Evolutionary conservation across 2,797 vertebrate genomes (phyloP).

Genomic region (Jordanella pulchra): DNA sequence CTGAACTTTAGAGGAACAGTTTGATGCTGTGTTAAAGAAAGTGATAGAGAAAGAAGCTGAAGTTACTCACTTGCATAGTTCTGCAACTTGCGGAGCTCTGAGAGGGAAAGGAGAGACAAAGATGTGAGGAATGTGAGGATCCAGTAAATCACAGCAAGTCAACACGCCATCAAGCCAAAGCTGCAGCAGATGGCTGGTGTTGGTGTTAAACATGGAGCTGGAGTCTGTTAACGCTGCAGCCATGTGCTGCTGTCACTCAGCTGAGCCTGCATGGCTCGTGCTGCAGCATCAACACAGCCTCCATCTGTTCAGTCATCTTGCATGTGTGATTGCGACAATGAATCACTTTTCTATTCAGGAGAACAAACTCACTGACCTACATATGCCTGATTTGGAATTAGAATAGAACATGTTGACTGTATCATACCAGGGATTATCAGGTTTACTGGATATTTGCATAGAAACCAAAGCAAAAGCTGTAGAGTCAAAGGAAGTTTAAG

Average conservation of each 20-base stretch:
- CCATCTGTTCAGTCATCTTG: constrained; percentile 56
- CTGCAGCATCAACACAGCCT: constrained; percentile 41
- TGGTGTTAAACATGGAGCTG: constrained; percentile 40
- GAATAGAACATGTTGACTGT: constrained; percentile 10
- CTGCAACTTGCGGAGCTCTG: constrained; percentile 82
- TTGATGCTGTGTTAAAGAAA: too few species aligned
- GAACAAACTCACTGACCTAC: constrained; percentile 43
- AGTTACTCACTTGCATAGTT: constrained; percentile 79
- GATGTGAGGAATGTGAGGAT: not conserved
- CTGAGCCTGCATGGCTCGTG: constrained; percentile 31
- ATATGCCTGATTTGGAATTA: constrained; percentile 27
- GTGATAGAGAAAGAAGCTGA: too few species aligned
- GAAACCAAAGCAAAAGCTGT: not conserved
- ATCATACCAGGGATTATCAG: not conserved
- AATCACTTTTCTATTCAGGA: constrained; percentile 59
- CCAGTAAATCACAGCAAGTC: not conserved
- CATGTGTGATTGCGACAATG: constrained; percentile 41
- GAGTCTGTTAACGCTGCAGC: constrained; percentile 38
- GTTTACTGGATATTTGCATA: constrained; percentile 2
- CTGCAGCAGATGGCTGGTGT: constrained; percentile 43
- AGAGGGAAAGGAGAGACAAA: constrained; percentile 1
- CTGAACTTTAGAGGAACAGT: not conserved
- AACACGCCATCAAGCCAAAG: constrained; percentile 36
- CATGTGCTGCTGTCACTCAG: constrained; percentile 65
- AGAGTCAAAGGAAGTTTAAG: not conserved